Percentiles rank a stretch among this genome's conserved stretches.
Conservation (phyloP, 2,797 vertebrate species). For the Centropyge bicolor region DNA sequence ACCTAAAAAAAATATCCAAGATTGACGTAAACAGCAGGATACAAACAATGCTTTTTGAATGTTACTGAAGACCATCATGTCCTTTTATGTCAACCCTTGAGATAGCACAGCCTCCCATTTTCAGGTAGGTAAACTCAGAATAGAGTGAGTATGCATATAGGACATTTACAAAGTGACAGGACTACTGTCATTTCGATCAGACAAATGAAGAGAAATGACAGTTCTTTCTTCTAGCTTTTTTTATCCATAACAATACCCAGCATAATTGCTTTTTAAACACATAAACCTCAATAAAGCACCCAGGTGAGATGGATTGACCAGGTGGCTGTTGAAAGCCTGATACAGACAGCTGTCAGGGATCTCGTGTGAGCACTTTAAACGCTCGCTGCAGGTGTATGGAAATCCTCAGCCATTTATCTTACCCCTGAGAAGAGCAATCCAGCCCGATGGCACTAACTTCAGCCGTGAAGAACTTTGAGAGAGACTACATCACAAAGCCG, state of each 20-base stretch:
- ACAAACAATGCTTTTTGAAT: neutral
- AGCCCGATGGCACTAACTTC: constrained; percentile 39
- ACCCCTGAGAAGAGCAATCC: constrained; percentile 30
- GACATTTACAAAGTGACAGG: constrained; percentile 22
- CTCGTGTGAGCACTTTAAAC: constrained; percentile 49
- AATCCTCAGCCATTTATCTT: constrained; percentile 52
- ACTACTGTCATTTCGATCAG: constrained; percentile 26
- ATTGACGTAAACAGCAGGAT: neutral
- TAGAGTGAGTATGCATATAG: neutral
- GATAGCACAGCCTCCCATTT: neutral
- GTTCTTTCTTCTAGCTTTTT: constrained; percentile 31
- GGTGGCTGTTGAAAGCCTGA: constrained; percentile 26
- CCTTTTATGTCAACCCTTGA: neutral
- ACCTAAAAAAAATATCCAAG: neutral
- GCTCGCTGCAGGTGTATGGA: constrained; percentile 35
- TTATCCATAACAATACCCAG: constrained; percentile 11
- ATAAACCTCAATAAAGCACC: constrained; percentile 9
- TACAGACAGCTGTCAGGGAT: constrained; percentile 49
- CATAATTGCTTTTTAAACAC: constrained; percentile 4
- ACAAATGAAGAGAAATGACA: constrained; percentile 39
- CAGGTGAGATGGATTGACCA: constrained; percentile 19
- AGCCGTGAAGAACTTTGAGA: constrained; percentile 37
- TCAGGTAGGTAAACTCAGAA: constrained; percentile 1
- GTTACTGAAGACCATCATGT: neutral
- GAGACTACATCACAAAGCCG: constrained; percentile 39